Conservation (phyloP, 2,113 vertebrate species). For the Zingel zingel region DNA sequence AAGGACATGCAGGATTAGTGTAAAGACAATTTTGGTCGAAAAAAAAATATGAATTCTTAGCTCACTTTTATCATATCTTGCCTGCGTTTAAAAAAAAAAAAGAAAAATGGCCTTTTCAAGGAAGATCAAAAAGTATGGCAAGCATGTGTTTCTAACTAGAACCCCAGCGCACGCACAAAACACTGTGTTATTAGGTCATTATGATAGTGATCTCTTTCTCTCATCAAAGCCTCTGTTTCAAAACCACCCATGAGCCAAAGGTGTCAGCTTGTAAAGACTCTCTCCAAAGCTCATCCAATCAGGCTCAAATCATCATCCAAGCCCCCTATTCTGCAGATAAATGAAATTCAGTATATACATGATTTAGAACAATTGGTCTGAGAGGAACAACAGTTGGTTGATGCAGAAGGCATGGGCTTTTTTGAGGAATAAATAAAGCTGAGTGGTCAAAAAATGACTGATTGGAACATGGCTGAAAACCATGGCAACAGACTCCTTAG, state of each 20-base stretch:
- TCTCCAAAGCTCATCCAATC: slow-evolving; percentile 67
- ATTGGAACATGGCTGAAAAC: slow-evolving; percentile 74
- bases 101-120: slow-evolving; percentile 46
- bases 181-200: slow-evolving; percentile 61
- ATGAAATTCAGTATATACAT: slow-evolving; percentile 58
- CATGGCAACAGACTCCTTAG: slow-evolving; percentile 79
- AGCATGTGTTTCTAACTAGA: slow-evolving; percentile 66
- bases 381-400: slow-evolving; percentile 80
- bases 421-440: slow-evolving; percentile 75
- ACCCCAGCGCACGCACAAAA: slow-evolving; percentile 13
- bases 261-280: slow-evolving; percentile 77
- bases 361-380: slow-evolving; percentile 76
- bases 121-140: slow-evolving; percentile 62
- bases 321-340: slow-evolving; percentile 50
- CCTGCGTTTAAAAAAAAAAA: background rate
- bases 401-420: slow-evolving; percentile 79
- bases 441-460: slow-evolving; percentile 66
- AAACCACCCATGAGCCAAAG: slow-evolving; percentile 73
- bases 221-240: slow-evolving; percentile 68
- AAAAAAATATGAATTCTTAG: slow-evolving; percentile 24
- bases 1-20: slow-evolving; percentile 43
- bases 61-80: slow-evolving; percentile 58
- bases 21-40: slow-evolving; percentile 35
- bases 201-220: slow-evolving; percentile 58
- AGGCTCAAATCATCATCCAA: slow-evolving; percentile 64